Evolutionary conservation across 2,888 invertebrate genomes (phyloP), one percentile per base, ranked within the genome.

Genomic region (Saturnia pavonia): DNA sequence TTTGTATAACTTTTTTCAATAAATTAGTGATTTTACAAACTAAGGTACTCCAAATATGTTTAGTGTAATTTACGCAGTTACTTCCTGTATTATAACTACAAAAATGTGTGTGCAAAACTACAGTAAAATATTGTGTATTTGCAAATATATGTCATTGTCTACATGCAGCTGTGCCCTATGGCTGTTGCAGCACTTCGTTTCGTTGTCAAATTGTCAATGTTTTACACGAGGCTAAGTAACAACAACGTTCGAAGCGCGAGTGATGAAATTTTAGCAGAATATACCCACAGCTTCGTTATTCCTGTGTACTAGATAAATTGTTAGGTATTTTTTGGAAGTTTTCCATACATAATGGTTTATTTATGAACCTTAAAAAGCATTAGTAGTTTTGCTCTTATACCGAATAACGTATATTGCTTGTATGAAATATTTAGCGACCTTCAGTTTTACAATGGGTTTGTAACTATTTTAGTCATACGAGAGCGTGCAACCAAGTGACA

Each of bases 161-260:
- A 74, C 74, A 74, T 79, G 79, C 82, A 81, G 78, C 80, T 82
- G 80, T 75, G 78, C 73, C 73, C 69, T 71, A 76, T 71, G 54
- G 70, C 76, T 72, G 74, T 76, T n/a, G n/a, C n/a, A 60, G 25
- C 14, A 25, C 40, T 63, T 65, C 65, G 72, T 74, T 71, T 73
- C 72, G 69, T 76, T 78, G 79, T 81, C 78, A 77, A 76, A 75
- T 77, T 76, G 78, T 77, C 74, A 74, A 78, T 76, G 74, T 77
- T 81, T 77, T 77, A 76, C 77, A 75, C 75, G 65, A 45, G 22
- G 68, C 68, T 45, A 63, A 65, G 68, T 70, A n/a, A 69, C 40
- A n/a, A 66, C 67, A 65, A 51, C 66, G 71, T 68, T 71, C 75
- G 71, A 70, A 74, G 71, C 70, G 68, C n/a, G 72, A 70, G 73